Base-by-base conservation (phyloP, 2,888 invertebrate species). In the Corythucha ciliata region DNA sequence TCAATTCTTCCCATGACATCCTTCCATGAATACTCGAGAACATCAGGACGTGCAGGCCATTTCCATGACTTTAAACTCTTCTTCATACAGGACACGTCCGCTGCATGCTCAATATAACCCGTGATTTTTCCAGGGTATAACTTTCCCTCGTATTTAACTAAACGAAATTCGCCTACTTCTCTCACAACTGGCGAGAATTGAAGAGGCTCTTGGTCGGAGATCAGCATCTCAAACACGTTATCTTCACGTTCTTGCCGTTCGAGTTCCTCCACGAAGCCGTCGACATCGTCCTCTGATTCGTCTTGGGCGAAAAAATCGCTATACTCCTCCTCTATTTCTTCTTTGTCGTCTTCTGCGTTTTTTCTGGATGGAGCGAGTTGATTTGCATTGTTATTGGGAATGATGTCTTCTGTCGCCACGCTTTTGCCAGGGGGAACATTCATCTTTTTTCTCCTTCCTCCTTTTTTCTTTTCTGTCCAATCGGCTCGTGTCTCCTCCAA, bases 401-500 rank as follows among this genome's bases (percentile, higher is more conserved):
- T 37, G 10, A 37, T 14, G 14, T 37, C 37, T n/a, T 18, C 37
- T 22, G 24, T 20, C 21, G 12, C 22, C 22, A 37, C 24, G 37
- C 37, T 37, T 24, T 37, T 37, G 37, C 37, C 37, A 37, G 37
- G 37, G 21, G 37, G 21, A 22, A 37, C 37, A 37, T 37, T 37
- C 24, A 37, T 37, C 37, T 37, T 37, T 24, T 37, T 37, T n/a
- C 37, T 37, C 24, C 14, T 37, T 37, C 18, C 37, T 20, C 22
- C 21, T n/a, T 12, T 14, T 24, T 37, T 37, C 24, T 24, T 24
- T 37, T 37, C 22, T 21, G 37, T 37, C 37, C 37, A 37, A 21
- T 37, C 37, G 22, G 21, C 24, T 37, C 37, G 21, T 37, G 22
- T 37, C 22, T n/a, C 37, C 21, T 37, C 37, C 21, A 37, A 24